Percentiles rank a stretch among this genome's conserved stretches.
phyloP scores from a whole-genome alignment of 2,113 vertebrate species.

The Dasyornis broadbenti region DNA sequence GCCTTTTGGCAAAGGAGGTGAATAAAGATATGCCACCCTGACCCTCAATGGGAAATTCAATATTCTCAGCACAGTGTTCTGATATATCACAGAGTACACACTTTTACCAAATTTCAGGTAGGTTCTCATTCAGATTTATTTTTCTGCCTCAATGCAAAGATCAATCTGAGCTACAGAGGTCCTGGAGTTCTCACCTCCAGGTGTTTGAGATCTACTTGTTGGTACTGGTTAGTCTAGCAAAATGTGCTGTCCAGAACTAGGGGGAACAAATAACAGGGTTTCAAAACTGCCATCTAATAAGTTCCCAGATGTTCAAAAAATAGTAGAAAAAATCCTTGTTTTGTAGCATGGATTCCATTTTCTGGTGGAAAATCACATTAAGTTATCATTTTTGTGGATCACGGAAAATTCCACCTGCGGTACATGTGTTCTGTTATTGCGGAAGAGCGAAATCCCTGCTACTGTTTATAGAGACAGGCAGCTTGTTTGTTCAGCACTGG shows the following conservation, averaged over 20 bases:
- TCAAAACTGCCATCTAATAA: background rate
- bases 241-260: background rate
- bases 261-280: background rate
- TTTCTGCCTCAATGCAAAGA: background rate
- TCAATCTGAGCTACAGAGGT: background rate
- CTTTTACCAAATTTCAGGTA: background rate
- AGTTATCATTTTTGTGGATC: background rate
- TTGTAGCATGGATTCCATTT: conserved; percentile 17
- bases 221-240: background rate
- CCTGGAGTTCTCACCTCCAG: background rate
- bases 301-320: background rate
- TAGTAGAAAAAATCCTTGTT: background rate
- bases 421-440: background rate
- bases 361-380: conserved; percentile 32
- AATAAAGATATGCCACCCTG: background rate
- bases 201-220: background rate
- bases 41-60: background rate
- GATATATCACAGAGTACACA: background rate
- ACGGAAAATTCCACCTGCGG: conserved; percentile 43
- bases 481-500: conserved; percentile 48
- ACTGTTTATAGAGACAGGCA: conserved; percentile 27
- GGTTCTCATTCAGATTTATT: background rate
- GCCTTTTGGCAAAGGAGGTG: background rate
- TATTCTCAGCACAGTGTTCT: background rate
- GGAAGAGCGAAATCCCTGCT: background rate